A percentile compares a stretch with the other conserved stretches of the same genome.
phyloP scores from a whole-genome alignment of 2,113 vertebrate genomes.

The Toxostoma redivivum region DNA sequence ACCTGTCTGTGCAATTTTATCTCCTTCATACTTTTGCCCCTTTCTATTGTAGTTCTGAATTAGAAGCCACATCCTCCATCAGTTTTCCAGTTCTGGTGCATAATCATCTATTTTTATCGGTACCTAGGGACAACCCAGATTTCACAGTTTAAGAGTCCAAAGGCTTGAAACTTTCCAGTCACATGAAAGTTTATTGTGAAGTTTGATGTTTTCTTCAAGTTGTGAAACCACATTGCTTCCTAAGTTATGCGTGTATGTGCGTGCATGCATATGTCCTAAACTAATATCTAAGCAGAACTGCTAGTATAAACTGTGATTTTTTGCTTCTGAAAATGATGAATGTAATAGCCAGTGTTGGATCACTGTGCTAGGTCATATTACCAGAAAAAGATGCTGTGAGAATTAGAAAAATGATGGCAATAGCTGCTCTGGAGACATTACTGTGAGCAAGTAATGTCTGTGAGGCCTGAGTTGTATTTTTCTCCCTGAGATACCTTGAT shows the following conservation, averaged over 20 bases:
- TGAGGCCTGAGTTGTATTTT: neutral
- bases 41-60: neutral
- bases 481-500: neutral
- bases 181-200: neutral
- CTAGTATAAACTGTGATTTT: neutral
- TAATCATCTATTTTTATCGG: neutral
- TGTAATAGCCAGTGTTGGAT: neutral
- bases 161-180: neutral
- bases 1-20: neutral
- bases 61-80: neutral
- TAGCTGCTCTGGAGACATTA: neutral
- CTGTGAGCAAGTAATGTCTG: fast-evolving
- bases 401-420: neutral
- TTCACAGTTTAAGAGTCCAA: neutral
- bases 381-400: neutral
- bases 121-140: neutral
- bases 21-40: neutral
- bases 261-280: neutral
- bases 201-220: neutral
- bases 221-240: neutral
- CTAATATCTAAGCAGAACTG: neutral
- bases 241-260: neutral
- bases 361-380: neutral
- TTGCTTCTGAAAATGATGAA: neutral
- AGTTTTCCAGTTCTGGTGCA: neutral